Evolutionary conservation across 2,113 vertebrate genomes (phyloP).

Genomic region (Elaphurus davidianus): DNA sequence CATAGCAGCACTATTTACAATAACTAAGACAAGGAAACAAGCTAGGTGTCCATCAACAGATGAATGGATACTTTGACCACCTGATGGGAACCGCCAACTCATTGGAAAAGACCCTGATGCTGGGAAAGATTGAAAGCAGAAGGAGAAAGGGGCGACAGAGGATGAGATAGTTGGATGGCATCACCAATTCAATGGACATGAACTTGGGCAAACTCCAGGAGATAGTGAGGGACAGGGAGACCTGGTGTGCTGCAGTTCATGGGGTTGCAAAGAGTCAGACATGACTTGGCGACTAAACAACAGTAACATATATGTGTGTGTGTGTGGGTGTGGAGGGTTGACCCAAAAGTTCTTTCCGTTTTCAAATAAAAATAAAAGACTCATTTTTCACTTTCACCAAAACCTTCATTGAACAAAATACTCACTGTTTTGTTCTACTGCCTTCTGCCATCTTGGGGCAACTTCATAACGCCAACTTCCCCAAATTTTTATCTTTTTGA

Average conservation of each 20-base stretch:
- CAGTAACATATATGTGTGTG: not conserved
- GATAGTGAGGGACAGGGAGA: not conserved
- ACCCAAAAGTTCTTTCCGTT: not conserved
- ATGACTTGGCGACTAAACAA: not conserved
- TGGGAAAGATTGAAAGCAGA: not conserved
- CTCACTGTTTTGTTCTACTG: not conserved
- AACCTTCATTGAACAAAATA: not conserved
- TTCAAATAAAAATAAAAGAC: not conserved
- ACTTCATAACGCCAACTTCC: not conserved
- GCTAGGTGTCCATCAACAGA: not conserved
- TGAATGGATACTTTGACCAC: not conserved
- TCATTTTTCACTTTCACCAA: not conserved
- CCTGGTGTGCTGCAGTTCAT: not conserved
- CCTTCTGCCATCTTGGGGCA: not conserved
- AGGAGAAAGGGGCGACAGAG: not conserved
- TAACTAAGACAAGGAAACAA: not conserved
- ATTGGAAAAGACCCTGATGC: not conserved
- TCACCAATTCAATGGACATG: not conserved
- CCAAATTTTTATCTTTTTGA: not conserved
- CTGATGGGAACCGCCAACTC: not conserved
- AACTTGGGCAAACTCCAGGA: not conserved
- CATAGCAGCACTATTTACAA: not conserved
- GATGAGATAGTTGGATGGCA: not conserved
- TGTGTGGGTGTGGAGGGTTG: not conserved
- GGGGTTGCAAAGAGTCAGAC: not conserved